Conservation (phyloP, 2,888 invertebrate species). For the Melanophora roralis region DNA sequence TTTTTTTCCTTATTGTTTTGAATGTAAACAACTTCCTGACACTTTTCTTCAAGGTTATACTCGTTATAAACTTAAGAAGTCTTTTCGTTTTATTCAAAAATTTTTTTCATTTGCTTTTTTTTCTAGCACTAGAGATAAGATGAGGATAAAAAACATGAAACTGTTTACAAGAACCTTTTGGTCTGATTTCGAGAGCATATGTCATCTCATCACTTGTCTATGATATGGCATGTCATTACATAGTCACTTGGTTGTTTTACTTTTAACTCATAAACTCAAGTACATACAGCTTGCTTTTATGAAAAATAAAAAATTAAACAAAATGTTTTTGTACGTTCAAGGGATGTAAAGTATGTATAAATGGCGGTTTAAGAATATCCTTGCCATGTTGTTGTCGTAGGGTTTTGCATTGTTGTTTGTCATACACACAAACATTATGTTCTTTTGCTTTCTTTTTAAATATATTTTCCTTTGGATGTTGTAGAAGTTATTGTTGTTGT, state of each 20-base stretch:
- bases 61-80: not conserved
- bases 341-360: not conserved
- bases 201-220: constrained; percentile 68
- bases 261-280: constrained; percentile 6
- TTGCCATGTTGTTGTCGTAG: not conserved
- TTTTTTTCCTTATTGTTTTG: not conserved
- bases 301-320: not conserved
- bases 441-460: not conserved
- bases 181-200: constrained; percentile 62
- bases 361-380: constrained; percentile 2
- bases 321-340: not conserved
- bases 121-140: not conserved
- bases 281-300: not conserved
- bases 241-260: constrained; percentile 69
- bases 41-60: constrained; percentile 49
- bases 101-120: not conserved
- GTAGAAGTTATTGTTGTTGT: not conserved
- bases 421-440: not conserved
- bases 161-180: constrained; percentile 46
- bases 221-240: constrained; percentile 68
- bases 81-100: not conserved
- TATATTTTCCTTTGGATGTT: not conserved
- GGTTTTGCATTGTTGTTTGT: constrained; percentile 1
- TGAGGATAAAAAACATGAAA: not conserved
- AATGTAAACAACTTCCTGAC: constrained; percentile 36